Conservation (phyloP, 2,797 vertebrate species). For the Acrocephalus scirpaceus region DNA sequence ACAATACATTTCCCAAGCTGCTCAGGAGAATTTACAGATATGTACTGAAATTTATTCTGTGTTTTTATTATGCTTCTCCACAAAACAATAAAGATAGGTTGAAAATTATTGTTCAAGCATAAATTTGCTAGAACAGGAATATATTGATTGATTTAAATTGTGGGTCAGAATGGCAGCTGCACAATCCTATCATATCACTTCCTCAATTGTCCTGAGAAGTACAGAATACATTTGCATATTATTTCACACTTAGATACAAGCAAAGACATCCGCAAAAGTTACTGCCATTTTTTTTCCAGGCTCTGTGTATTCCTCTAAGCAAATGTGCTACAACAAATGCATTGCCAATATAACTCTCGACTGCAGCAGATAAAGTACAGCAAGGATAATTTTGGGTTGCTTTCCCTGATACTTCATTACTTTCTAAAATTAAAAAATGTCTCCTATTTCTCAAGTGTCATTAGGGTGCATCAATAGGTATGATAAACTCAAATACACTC, state of each 20-base stretch:
- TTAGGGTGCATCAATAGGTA: conserved; percentile 1
- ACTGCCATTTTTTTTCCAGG: conserved; percentile 15
- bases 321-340: neutral
- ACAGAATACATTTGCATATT: conserved; percentile 31
- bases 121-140: neutral
- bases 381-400: conserved; percentile 20
- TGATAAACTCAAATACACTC: conserved; percentile 30
- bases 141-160: conserved; percentile 12
- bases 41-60: neutral
- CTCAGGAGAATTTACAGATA: neutral
- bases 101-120: neutral
- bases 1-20: neutral
- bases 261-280: conserved; percentile 27
- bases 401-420: conserved; percentile 33
- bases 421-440: conserved; percentile 42
- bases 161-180: conserved; percentile 4
- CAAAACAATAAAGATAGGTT: neutral
- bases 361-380: neutral
- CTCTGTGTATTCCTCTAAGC: neutral
- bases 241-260: conserved; percentile 19
- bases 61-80: neutral
- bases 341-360: neutral
- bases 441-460: conserved; percentile 29
- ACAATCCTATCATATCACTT: neutral
- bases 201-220: conserved; percentile 45